Conservation (phyloP, 2,113 vertebrate genomes). For the Zosterops pallidus region DNA sequence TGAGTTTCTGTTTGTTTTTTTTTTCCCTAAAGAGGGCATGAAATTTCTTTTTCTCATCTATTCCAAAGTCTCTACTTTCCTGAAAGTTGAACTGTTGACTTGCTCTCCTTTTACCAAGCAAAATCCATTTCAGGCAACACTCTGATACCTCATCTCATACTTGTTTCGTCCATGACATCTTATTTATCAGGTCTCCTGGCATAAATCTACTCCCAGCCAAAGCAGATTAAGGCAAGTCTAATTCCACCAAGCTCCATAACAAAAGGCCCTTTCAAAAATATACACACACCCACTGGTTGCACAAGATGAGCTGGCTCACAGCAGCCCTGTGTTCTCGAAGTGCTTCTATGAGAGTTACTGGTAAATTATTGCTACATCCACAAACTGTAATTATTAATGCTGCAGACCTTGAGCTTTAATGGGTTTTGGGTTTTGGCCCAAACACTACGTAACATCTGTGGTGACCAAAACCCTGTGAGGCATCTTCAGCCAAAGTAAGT, state of each 20-base stretch:
- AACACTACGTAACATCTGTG: not conserved
- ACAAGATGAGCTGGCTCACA: conserved; percentile 39
- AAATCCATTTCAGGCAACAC: not conserved
- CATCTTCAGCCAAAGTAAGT: not conserved
- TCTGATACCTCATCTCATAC: not conserved
- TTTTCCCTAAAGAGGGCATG: not conserved
- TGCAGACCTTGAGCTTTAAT: not conserved
- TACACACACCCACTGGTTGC: conserved; percentile 50
- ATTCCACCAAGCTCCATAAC: conserved; percentile 29
- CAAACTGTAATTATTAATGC: conserved; percentile 10
- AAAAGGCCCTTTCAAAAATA: conserved; percentile 58
- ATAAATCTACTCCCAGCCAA: conserved; percentile 21
- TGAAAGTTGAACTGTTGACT: not conserved
- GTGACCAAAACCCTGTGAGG: not conserved
- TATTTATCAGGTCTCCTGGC: conserved; percentile 36
- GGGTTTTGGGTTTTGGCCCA: not conserved
- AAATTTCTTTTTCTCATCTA: not conserved
- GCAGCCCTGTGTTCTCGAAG: not conserved
- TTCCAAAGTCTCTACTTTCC: not conserved
- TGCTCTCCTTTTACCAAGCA: not conserved
- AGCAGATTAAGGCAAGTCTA: conserved; percentile 46
- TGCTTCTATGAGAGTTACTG: not conserved
- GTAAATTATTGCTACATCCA: conserved; percentile 27
- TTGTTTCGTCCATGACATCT: not conserved
- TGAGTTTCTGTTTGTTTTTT: not conserved